Evolutionary conservation across 2,113 vertebrate genomes (phyloP).

Genomic region (Orycteropus afer): DNA sequence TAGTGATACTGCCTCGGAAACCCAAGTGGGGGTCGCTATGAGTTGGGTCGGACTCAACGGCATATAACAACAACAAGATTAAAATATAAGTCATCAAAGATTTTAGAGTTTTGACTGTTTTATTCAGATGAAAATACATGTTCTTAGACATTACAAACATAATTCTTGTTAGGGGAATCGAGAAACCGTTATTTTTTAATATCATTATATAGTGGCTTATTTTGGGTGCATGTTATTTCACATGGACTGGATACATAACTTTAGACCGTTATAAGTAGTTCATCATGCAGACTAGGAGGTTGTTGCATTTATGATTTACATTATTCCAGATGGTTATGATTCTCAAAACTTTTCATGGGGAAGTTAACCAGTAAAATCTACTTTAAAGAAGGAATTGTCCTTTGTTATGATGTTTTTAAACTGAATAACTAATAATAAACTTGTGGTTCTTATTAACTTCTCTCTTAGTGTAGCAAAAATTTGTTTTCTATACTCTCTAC

Average conservation of each 20-base stretch:
- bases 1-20: too few relatives aligned
- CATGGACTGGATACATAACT: not conserved
- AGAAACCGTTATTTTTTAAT: not conserved
- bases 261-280: constrained; percentile 44
- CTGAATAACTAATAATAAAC: not conserved
- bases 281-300: not conserved
- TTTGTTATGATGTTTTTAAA: not conserved
- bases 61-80: too few relatives aligned
- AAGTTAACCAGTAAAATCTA: not conserved
- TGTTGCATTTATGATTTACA: not conserved
- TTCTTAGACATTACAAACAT: not conserved
- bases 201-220: not conserved
- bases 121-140: constrained; percentile 5
- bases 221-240: not conserved
- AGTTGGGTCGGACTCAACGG: too few relatives aligned
- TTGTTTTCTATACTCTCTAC: constrained; percentile 58
- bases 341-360: not conserved
- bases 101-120: not conserved
- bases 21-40: too few relatives aligned
- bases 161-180: not conserved
- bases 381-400: not conserved
- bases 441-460: not conserved
- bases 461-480: not conserved
- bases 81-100: not conserved
- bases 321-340: not conserved